Base-by-base conservation (phyloP, 2,113 vertebrate genomes). In the Spea bombifrons region DNA sequence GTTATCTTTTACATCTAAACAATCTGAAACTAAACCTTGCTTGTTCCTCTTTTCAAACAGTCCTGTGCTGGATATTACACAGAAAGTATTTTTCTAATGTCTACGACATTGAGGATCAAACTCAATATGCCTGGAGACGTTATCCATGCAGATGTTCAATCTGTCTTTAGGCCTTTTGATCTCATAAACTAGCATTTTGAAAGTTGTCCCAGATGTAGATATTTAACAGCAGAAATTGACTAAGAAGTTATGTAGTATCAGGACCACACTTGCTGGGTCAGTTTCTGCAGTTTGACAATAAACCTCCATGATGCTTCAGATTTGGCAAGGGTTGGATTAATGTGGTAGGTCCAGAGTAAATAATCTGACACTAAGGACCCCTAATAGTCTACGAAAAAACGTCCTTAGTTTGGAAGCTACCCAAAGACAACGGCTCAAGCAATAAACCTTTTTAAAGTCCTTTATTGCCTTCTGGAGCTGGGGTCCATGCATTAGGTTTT, bases 381-480 rank as follows among this genome's bases (percentile, higher is more conserved):
- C 74, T 81, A 75, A 76, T 82, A 75, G 5, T 82, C 83, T 78
- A 75, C 44, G 80, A 85, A 88, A 85, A 82, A 83, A 84, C 53
- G 75, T 82, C 75, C 72, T 81, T 71, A 71, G 70, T 83, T 69
- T 87, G 85, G 87, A 84, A 63, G 17, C 44, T 17, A 70, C 85
- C 88, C 86, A 88, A 83, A 84, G 78, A 83, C 77, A 86, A 86
- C 75, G 75, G 66, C 69, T 77, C 59, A 83, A 45, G 75, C 77
- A 83, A 75, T 65, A 80, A 66, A 79, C 70, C 75, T 61, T 83
- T 30, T 85, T 84, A 83, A 85, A 82, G 85, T 83, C 76, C 78
- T 76, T 81, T 82, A 75, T 68, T 72, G 13, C 82, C 16, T 61
- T 76, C 72, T 82, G 73, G 81, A 84, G 75, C 83, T 69, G 75